Evolutionary conservation across 2,113 vertebrate genomes (phyloP).

Genomic region (Ascaphus truei): DNA sequence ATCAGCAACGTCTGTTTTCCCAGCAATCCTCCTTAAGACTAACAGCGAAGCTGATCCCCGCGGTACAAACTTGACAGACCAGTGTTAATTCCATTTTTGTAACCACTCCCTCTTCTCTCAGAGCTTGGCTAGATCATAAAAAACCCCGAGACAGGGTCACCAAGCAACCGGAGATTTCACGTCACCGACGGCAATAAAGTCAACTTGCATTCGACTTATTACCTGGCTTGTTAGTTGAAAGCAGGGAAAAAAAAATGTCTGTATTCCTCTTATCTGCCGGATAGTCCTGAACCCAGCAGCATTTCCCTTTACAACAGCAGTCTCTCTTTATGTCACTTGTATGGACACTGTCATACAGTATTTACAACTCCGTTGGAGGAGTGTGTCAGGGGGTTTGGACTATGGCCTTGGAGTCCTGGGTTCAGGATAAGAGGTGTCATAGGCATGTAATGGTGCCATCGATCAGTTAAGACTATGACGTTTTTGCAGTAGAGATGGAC

Average conservation of each 20-base stretch:
- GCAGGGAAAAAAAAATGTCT: background rate
- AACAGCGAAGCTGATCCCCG: conserved; percentile 20
- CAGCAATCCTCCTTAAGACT: background rate
- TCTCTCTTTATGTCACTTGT: background rate
- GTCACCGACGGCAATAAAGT: conserved; percentile 55
- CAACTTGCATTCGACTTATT: conserved; percentile 38
- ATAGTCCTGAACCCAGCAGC: background rate
- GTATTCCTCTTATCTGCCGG: conserved; percentile 3
- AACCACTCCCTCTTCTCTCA: conserved; percentile 50
- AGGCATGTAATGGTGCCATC: background rate
- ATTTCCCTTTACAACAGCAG: background rate
- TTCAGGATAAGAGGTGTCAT: background rate
- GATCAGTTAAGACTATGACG: background rate
- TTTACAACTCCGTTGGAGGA: conserved; percentile 15
- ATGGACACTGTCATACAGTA: conserved; percentile 1
- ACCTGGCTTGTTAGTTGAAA: conserved; percentile 39
- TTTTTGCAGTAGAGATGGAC: background rate
- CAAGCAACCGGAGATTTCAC: conserved; percentile 49
- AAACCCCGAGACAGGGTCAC: conserved; percentile 54
- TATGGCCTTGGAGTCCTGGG: conserved; percentile 7
- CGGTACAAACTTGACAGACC: conserved; percentile 39
- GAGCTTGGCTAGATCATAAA: conserved; percentile 54
- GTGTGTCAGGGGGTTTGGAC: conserved; percentile 19
- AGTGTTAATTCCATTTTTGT: conserved; percentile 9
- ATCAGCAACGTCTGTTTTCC: background rate